A percentile compares a stretch with the other conserved stretches of the same genome.
phyloP scores from a whole-genome alignment of 2,888 invertebrate species.

The Selenia dentaria region DNA sequence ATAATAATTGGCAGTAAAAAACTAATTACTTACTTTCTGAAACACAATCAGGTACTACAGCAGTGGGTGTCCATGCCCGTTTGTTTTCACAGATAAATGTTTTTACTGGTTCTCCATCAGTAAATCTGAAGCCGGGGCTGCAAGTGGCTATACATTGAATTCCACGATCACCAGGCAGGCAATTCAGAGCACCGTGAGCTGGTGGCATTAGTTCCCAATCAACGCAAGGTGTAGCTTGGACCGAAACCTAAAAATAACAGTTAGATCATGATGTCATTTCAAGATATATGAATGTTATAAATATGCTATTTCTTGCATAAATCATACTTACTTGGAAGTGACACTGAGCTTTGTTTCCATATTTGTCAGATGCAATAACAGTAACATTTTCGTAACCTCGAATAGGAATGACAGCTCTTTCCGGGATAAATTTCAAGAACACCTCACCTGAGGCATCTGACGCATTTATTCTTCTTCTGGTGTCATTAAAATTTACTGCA shows the following conservation, averaged over 20 bases:
- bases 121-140: slow-evolving; percentile 94
- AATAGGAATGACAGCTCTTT: slow-evolving; percentile 92
- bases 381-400: slow-evolving; percentile 96
- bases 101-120: slow-evolving; percentile 95
- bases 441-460: slow-evolving; percentile 96
- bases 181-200: slow-evolving; percentile 94
- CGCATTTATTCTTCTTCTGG: slow-evolving; percentile 92
- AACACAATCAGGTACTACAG: slow-evolving; percentile 97
- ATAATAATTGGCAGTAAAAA: too few relatives aligned
- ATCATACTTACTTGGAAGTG: slow-evolving; percentile 91
- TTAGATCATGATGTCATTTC: background rate
- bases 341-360: slow-evolving; percentile 94
- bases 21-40: slow-evolving; percentile 90
- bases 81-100: slow-evolving; percentile 93
- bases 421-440: slow-evolving; percentile 91
- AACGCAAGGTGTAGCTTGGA: slow-evolving; percentile 96
- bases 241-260: slow-evolving; percentile 86
- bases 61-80: slow-evolving; percentile 93
- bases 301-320: background rate
- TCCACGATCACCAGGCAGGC: slow-evolving; percentile 92
- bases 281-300: background rate
- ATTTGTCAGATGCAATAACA: slow-evolving; percentile 94
- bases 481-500: slow-evolving; percentile 96
- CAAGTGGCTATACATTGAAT: slow-evolving; percentile 96
- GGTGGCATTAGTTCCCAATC: slow-evolving; percentile 97